A percentile compares a stretch with the other conserved stretches of the same genome.
phyloP scores from a whole-genome alignment of 2,113 vertebrate genomes.

The Petroica traversi region DNA sequence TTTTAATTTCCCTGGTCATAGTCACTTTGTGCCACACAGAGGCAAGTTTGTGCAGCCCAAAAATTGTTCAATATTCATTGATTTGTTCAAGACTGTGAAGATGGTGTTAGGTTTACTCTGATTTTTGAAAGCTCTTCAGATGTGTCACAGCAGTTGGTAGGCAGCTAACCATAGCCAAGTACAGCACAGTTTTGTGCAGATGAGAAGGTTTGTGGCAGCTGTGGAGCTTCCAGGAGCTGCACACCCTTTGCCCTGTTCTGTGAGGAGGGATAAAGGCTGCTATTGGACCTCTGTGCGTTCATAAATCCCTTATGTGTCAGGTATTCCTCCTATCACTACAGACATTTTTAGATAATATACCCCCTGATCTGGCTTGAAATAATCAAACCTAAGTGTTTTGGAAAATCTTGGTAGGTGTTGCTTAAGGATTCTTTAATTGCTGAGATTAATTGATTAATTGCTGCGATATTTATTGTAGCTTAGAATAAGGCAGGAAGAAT shows the following conservation, averaged over 20 bases:
- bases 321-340: neutral
- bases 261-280: neutral
- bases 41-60: neutral
- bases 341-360: neutral
- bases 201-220: neutral
- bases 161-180: rapidly evolving
- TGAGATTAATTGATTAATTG: too few relatives aligned
- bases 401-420: neutral
- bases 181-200: neutral
- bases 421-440: neutral
- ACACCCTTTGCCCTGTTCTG: neutral
- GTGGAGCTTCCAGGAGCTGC: neutral
- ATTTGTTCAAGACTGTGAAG: neutral
- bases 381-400: neutral
- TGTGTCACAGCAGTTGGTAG: neutral
- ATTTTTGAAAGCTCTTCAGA: neutral
- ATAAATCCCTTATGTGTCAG: neutral
- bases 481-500: neutral
- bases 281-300: neutral
- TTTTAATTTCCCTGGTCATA: neutral
- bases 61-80: rapidly evolving
- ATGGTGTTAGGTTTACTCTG: neutral
- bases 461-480: neutral
- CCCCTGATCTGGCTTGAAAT: neutral
- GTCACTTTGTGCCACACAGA: neutral